These are phyloP conservation scores for Lamellibrachia luymesi DNA, from an alignment of 1,140 invertebrate species.

Conservation along the genomic window DNA sequence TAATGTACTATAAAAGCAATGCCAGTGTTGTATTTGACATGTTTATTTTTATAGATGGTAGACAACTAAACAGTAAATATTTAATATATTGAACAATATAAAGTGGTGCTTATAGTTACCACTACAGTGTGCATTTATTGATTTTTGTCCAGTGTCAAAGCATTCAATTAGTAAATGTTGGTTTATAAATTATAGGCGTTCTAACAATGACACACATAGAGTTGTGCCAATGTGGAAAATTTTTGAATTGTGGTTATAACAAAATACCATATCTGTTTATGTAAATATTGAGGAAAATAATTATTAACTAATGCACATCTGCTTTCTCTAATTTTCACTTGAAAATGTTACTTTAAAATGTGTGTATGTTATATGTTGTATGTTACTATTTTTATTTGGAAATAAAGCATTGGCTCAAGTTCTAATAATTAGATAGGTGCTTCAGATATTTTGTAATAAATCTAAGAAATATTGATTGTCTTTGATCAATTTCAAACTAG, in stretches of 20 bases:
- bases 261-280: not conserved
- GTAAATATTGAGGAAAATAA: no score
- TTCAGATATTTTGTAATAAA: not conserved
- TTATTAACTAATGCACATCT: no score
- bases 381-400: not conserved
- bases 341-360: not conserved
- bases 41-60: not conserved
- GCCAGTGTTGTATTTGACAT: not conserved
- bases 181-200: not conserved
- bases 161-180: not conserved
- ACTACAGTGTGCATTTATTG: not conserved
- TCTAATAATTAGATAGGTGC: not conserved
- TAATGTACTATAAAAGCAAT: not conserved
- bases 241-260: not conserved
- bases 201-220: no score
- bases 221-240: no score
- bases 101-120: not conserved
- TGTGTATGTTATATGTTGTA: not conserved
- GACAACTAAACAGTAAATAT: not conserved
- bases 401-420: not conserved
- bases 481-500: not conserved
- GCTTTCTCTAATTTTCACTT: not conserved
- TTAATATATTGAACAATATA: not conserved
- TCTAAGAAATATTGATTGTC: not conserved
- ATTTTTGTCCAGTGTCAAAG: not conserved